phyloP scores from a whole-genome alignment of 1,140 invertebrate genomes.

The Hypothenemus hampei region DNA sequence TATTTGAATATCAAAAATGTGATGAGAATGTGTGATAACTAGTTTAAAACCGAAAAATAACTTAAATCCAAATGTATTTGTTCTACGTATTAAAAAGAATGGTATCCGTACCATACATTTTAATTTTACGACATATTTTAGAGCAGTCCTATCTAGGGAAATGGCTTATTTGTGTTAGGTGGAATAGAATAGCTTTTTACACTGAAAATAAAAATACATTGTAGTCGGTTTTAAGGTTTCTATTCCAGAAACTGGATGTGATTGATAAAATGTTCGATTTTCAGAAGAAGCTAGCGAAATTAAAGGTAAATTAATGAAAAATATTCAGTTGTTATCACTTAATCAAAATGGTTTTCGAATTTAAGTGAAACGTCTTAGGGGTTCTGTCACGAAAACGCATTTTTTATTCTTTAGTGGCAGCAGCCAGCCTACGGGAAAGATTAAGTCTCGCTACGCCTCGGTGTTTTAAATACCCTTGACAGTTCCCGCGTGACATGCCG shows the following conservation, averaged over 20 bases:
- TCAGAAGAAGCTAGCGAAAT: no score
- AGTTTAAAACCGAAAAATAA: no score
- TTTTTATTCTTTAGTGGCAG: conserved; percentile 13
- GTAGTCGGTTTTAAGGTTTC: no score
- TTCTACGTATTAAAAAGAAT: no score
- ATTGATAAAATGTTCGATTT: no score
- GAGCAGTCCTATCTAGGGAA: not conserved
- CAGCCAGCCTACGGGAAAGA: conserved; percentile 10
- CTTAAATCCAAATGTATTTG: no score
- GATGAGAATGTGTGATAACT: no score
- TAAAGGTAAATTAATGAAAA: no score
- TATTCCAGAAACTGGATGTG: no score
- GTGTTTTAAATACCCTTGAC: conserved; percentile 12
- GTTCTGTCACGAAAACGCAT: conserved; percentile 12
- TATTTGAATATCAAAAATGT: no score
- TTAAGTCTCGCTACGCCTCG: conserved; percentile 4
- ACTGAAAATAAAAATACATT: not conserved
- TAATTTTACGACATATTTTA: not conserved
- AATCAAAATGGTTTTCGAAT: conserved; percentile 9
- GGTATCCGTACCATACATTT: no score
- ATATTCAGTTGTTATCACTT: not conserved
- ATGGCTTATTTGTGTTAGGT: not conserved
- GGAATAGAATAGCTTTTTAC: not conserved
- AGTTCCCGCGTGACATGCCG: conserved; percentile 2
- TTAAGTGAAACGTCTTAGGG: conserved; percentile 1